phyloP scores from a whole-genome alignment of 2,888 invertebrate genomes.

The Acanthacorydalis orientalis region DNA sequence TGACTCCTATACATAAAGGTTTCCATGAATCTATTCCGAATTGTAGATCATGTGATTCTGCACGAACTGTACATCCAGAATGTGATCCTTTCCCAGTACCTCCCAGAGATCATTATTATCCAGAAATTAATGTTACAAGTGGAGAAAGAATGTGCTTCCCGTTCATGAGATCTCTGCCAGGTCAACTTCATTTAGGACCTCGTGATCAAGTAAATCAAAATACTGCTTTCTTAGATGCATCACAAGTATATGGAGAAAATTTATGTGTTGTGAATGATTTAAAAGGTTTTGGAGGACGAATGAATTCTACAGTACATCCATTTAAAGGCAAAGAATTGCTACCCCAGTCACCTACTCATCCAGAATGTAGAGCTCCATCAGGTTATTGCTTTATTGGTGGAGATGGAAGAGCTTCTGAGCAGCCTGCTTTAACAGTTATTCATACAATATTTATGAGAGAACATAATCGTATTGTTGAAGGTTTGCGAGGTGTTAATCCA shows the following conservation, averaged over 20 bases:
- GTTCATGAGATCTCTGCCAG: slow-evolving; percentile 85
- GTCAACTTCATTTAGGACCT: slow-evolving; percentile 73
- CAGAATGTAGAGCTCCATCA: slow-evolving; percentile 75
- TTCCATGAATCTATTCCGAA: slow-evolving; percentile 82
- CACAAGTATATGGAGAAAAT: slow-evolving; percentile 81
- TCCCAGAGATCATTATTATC: slow-evolving; percentile 75
- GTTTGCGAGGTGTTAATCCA: slow-evolving; percentile 62
- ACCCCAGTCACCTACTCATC: slow-evolving; percentile 60
- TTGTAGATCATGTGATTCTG: slow-evolving; percentile 76
- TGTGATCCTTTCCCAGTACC: slow-evolving; percentile 88
- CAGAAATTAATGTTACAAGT: slow-evolving; percentile 66
- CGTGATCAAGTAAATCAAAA: slow-evolving; percentile 91
- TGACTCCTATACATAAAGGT: slow-evolving; percentile 83
- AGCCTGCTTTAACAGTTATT: slow-evolving; percentile 73
- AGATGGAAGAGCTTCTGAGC: slow-evolving; percentile 83
- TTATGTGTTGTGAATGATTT: slow-evolving; percentile 60
- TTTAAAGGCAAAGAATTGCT: slow-evolving; percentile 60
- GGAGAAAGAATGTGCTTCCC: slow-evolving; percentile 81
- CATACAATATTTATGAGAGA: slow-evolving; percentile 81
- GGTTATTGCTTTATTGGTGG: slow-evolving; percentile 80
- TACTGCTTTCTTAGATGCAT: slow-evolving; percentile 75
- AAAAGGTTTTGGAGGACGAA: slow-evolving; percentile 60
- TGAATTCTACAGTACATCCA: slow-evolving; percentile 66
- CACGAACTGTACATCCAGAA: slow-evolving; percentile 77
- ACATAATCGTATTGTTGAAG: slow-evolving; percentile 74